These are phyloP conservation scores for Drosophila melanosoma DNA, from an alignment of 2,888 invertebrate genomes.

Conservation along the genomic window DNA sequence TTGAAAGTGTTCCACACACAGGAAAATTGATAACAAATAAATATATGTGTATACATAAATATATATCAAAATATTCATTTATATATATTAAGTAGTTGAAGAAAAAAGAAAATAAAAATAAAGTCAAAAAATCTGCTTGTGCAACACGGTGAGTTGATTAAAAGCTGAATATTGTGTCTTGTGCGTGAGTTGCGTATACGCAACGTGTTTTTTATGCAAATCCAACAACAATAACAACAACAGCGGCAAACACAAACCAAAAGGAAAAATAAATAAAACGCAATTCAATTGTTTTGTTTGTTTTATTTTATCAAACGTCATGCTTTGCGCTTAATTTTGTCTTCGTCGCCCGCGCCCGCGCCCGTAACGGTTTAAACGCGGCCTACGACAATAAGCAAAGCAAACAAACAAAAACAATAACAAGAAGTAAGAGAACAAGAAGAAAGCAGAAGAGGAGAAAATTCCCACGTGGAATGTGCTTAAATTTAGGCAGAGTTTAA, in stretches of 20 bases:
- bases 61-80: constrained; percentile 20
- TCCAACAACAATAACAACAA: constrained; percentile 6
- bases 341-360: constrained; percentile 35
- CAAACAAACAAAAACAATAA: constrained; percentile 27
- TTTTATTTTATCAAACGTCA: constrained; percentile 27
- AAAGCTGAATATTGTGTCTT: constrained; percentile 2
- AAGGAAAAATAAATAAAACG: constrained; percentile 5
- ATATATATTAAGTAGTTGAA: constrained; percentile 28
- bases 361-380: constrained; percentile 45
- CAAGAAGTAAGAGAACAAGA: constrained; percentile 5
- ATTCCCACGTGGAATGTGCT: constrained; percentile 30
- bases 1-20: constrained; percentile 43
- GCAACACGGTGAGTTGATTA: constrained; percentile 38
- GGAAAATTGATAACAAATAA: constrained; percentile 48
- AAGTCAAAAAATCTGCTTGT: constrained; percentile 12
- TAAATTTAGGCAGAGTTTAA: constrained; percentile 28
- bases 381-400: constrained; percentile 62
- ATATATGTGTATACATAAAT: constrained; percentile 6
- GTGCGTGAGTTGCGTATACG: constrained; percentile 57
- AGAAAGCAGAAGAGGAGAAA: constrained; percentile 8
- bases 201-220: constrained; percentile 34
- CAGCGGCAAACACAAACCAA: constrained; percentile 11
- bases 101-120: constrained; percentile 7
- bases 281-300: constrained; percentile 16
- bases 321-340: constrained; percentile 28